Conservation (phyloP, 2,797 vertebrate genomes). For the Otolemur crassicaudatus region DNA sequence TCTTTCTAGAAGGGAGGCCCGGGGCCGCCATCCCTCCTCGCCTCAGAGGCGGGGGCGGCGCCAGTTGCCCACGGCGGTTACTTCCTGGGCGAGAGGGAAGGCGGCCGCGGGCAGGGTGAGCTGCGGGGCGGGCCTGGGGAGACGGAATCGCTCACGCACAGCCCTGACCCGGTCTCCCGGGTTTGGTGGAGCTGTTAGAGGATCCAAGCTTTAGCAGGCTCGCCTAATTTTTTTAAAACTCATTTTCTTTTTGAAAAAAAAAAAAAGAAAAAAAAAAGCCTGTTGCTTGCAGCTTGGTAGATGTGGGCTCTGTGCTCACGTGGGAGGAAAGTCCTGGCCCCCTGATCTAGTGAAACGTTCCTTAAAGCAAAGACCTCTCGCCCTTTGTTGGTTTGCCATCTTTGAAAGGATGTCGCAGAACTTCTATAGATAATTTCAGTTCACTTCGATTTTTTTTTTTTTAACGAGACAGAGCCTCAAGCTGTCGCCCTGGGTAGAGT, state of each 20-base stretch:
- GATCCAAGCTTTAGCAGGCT: neutral
- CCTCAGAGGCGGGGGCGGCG: too few species aligned
- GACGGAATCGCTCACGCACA: neutral
- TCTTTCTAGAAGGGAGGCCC: neutral
- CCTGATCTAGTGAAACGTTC: slow-evolving; percentile 22
- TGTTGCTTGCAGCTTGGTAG: slow-evolving; percentile 59
- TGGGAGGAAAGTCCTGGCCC: neutral
- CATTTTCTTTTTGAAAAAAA: neutral
- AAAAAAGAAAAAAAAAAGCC: neutral
- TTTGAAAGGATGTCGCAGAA: slow-evolving; percentile 18
- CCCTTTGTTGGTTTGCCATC: neutral
- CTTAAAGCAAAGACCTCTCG: slow-evolving; percentile 50
- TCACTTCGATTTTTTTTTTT: slow-evolving; percentile 16
- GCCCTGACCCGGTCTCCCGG: neutral
- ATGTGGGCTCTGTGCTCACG: neutral
- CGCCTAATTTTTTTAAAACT: neutral
- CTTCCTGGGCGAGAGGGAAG: neutral
- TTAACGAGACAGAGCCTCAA: too few species aligned
- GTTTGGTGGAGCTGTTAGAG: neutral
- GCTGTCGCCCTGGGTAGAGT: too few species aligned
- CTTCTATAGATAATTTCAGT: slow-evolving; percentile 38
- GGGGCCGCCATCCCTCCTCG: neutral
- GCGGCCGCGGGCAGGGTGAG: neutral
- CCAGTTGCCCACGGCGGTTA: neutral
- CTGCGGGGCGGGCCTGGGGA: neutral